Evolutionary conservation across 1,140 invertebrate species (phyloP), one percentile per base, ranked within the genome.

Genomic region (Ericerus pela): DNA sequence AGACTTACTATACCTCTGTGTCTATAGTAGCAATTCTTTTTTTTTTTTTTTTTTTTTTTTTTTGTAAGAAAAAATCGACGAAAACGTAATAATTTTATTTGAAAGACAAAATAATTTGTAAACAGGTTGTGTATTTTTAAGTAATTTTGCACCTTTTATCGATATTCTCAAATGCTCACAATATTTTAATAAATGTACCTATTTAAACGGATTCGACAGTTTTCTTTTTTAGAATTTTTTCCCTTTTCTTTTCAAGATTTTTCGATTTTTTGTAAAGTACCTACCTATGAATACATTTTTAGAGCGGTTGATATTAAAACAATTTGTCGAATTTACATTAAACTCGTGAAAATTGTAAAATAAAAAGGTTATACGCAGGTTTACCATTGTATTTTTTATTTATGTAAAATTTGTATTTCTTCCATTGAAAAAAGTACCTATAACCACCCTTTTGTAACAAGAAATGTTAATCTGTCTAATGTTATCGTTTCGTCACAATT

Each of bases 41-140:
- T 10, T n/a, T 10, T 8, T 18, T 47, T 24, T 8, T 24, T 47
- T 3, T 16, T 8, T 8, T 24, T 47, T 47, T 24, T 47, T 47
- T 47, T 47, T 47, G 20, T 47, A 47, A 10, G 18, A 47, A 47
- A 41, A 24, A 47, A 22, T 22, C 16, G 16, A 47, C 22, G 2
- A 24, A 47, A 47, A 47, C n/a, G n/a, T n/a, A n/a, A n/a, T n/a
- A 22, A 47, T 5, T 6, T 10, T 41, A 6, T 41, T 16, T 16
- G 20, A 38, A 38, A 38, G 22, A 16, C 20, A 16, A 22, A 24
- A 47, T 47, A 10, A 24, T 47, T 47, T 47, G 26, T 47, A 47
- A 47, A 47, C 41, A 47, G 41, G 41, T 47, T 47, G 41, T 47
- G 26, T 47, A 47, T 47, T 47, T 22, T 22, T 47, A 47, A 47